Base-by-base conservation (phyloP, 2,113 vertebrate genomes). In the Limnothrissa miodon region DNA sequence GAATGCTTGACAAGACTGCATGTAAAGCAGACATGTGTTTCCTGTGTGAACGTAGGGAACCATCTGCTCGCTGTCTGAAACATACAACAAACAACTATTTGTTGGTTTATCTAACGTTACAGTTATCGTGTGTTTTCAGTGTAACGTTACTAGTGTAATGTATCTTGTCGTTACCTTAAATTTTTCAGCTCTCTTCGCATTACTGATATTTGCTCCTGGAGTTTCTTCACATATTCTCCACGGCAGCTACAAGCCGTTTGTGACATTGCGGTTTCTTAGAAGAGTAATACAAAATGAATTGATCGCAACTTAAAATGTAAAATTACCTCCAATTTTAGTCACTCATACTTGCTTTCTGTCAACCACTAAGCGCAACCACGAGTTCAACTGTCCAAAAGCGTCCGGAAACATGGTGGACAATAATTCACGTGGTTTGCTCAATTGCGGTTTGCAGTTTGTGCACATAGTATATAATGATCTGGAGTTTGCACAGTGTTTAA, bases 171-270 rank as follows among this genome's bases (percentile, higher is more conserved):
- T 66, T 90, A 95, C 95, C 95, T 93, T 39, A 95, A 86, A 83
- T 95, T 95, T 88, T 92, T 94, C 10, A 95, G 90, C 85, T 95
- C 95, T 81, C 88, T 94, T 48, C 95, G 89, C 95, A 95, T 94
- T 7, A 95, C 91, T 82, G 92, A 92, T 78, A 95, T 90, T 39
- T 95, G 95, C 84, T 93, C 89, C n/a, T 87, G 90, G 1, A 95
- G 87, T 82, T 86, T 89, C 0, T 83, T 29, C 0, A 90, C 21
- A 23, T 86, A 62, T 4, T 92, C 89, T 0, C 79, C 23, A 78
- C 91, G 90, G 83, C 89, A 88, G 19, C 80, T 84, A 78, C 93
- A 93, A 51, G 13, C 0, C 13, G 78, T 82, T 80, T 79, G 81
- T 80, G 86, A 86, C 94, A 95, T 95, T 29, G 66, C 17, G 9